Evolutionary conservation across 2,113 vertebrate species (phyloP).

Genomic region (Ovis canadensis): DNA sequence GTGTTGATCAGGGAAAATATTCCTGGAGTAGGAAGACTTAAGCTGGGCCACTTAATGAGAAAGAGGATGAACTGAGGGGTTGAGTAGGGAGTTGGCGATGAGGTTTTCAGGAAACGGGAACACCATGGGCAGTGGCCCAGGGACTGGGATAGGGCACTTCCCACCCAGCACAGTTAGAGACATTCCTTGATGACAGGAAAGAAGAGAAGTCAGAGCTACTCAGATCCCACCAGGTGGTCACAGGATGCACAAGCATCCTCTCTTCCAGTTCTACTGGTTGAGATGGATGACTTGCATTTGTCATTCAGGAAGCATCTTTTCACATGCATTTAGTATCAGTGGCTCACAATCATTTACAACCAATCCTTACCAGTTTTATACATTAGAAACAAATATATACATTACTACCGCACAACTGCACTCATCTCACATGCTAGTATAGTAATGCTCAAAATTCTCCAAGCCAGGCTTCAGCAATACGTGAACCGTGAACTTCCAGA

Average conservation of each 20-base stretch:
- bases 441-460: too few relatives aligned
- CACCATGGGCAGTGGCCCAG: too few relatives aligned
- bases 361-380: neutral
- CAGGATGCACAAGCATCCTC: accelerated
- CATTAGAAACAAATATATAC: neutral
- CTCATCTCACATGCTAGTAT: too few relatives aligned
- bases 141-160: neutral
- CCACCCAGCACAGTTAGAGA: neutral
- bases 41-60: neutral
- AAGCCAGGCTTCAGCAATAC: too few relatives aligned
- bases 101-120: neutral
- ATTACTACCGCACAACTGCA: neutral
- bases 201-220: neutral
- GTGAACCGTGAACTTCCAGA: too few relatives aligned
- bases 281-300: neutral
- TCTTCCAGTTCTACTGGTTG: too few relatives aligned
- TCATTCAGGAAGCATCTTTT: neutral
- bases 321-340: neutral
- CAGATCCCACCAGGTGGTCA: neutral
- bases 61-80: neutral
- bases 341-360: neutral
- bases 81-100: neutral
- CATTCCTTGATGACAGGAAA: neutral
- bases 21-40: neutral
- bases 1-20: neutral